Evolutionary conservation across 2,113 vertebrate genomes (phyloP), one percentile per base, ranked within the genome.

Genomic region (Tachysurus fulvidraco): DNA sequence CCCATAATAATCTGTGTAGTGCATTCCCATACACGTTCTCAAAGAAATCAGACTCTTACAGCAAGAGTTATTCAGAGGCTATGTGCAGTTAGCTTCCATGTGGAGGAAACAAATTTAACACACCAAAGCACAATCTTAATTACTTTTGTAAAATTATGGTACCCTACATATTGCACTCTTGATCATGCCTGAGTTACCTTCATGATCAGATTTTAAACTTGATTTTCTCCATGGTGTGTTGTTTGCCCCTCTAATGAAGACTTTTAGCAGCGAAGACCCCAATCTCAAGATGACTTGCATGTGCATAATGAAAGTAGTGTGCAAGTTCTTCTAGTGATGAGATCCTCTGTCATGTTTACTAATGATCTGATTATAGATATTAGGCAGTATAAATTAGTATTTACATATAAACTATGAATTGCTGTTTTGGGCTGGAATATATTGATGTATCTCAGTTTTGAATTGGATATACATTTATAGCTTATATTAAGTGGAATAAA

Each of bases 121-220:
- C 84, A 79, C 71, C 87, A 87, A 83, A 82, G 90, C 87, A 78
- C 59, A 79, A 80, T 90, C 90, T 89, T 92, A 93, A 94, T 94
- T 93, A 94, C 92, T 92, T 71, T 90, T 89, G 89, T 89, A 62
- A 91, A 93, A 90, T 90, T 88, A 88, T 85, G 44, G 44, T 82
- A 91, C 92, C 88, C 87, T 84, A 60, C 84, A 83, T 86, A 89
- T 79, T 55, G 84, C 90, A 89, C 82, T 52, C 88, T 88, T 87
- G 28, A 71, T 67, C 93, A 92, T 80, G 92, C 89, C 83, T 93
- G 92, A 94, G 78, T 91, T 86, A 91, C 89, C 91, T 87, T 88
- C 88, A 88, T 92, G 91, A 94, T 94, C 90, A 86, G 92, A 92
- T 94, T 91, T 91, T 93, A 92, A 92, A 89, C 89, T 88, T 86